Base-by-base conservation (phyloP, 2,113 vertebrate genomes). In the Rhegmatorhina hoffmannsi region DNA sequence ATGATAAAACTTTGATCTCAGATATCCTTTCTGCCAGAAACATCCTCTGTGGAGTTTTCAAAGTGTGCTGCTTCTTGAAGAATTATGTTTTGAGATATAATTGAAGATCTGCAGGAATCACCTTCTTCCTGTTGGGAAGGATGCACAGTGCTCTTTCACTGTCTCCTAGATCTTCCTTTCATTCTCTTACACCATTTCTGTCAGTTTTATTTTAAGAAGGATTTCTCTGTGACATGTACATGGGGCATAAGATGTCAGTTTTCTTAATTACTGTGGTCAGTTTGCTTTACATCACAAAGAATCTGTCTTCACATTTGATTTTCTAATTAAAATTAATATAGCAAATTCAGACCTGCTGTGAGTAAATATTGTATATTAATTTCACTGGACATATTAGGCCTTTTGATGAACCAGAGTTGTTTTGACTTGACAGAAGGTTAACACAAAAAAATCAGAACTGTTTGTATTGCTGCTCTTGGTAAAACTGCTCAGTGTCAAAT, bases 1-100 rank as follows among this genome's bases (percentile, higher is more conserved):
- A 95, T 60, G 88, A 82, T 28, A 94, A 73, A 92, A 80, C 69
- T 95, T 95, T 92, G 79, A 94, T 88, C 73, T 93, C 44, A 31
- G 68, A 67, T 82, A 74, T 53, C 47, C 23, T 78, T 96, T 88
- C 82, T 93, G 88, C 43, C 78, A 92, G 78, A 94, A 94, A 92
- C 31, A 86, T 91, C 78, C 74, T 88, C 81, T 85, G 36, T 58
- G 76, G 72, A 78, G 59, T 72, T 94, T 90, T 93, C 68, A 56
- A 91, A 96, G 49, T 63, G 43, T 77, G 55, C 56, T 91, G 74
- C 64, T 90, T 77, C 38, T 80, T 82, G 77, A 95, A 92, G 86
- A 94, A 63, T 60, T 82, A 7, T 44, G 29, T 94, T 90, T 94
- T 68, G 86, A 88, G 70, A 78, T 43, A 63, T 88, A 93, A 82